These are phyloP conservation scores for Formica aserva DNA, from an alignment of 2,888 invertebrate species.

Conservation along the genomic window DNA sequence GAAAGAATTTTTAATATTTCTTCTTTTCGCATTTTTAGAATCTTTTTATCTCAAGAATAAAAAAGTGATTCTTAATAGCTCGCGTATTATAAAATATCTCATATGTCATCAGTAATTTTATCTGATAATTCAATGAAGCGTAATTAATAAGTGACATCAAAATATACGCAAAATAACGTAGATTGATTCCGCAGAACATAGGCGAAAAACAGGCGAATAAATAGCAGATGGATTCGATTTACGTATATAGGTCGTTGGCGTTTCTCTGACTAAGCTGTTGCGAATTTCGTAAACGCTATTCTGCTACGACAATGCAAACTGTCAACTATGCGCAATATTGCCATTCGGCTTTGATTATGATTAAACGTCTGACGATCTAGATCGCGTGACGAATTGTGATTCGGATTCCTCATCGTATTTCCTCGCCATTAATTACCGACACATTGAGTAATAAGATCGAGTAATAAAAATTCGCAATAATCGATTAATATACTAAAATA, in stretches of 20 bases:
- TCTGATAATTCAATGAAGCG: not conserved
- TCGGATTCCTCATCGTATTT: not conserved
- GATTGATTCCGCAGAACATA: not conserved
- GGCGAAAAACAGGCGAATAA: not conserved
- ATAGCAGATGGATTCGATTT: conserved; percentile 33
- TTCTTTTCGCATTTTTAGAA: not conserved
- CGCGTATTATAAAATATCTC: not conserved
- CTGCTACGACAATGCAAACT: conserved; percentile 19
- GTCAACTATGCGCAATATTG: conserved; percentile 16
- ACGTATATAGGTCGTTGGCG: conserved; percentile 22
- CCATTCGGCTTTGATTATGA: not conserved
- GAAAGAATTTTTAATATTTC: not conserved
- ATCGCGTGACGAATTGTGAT: not conserved
- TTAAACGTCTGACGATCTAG: not conserved
- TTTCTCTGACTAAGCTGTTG: conserved; percentile 35
- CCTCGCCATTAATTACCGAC: not conserved
- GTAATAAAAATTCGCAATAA: not conserved
- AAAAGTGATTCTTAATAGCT: not conserved
- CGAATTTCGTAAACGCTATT: conserved; percentile 43
- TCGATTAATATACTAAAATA: not conserved
- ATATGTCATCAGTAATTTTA: not conserved
- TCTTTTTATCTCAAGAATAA: not conserved
- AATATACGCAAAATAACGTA: not conserved
- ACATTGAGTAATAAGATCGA: not conserved
- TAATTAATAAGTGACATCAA: not conserved